These are phyloP conservation scores for Mesitornis unicolor DNA, from an alignment of 2,113 vertebrate genomes.

Conservation along the genomic window DNA sequence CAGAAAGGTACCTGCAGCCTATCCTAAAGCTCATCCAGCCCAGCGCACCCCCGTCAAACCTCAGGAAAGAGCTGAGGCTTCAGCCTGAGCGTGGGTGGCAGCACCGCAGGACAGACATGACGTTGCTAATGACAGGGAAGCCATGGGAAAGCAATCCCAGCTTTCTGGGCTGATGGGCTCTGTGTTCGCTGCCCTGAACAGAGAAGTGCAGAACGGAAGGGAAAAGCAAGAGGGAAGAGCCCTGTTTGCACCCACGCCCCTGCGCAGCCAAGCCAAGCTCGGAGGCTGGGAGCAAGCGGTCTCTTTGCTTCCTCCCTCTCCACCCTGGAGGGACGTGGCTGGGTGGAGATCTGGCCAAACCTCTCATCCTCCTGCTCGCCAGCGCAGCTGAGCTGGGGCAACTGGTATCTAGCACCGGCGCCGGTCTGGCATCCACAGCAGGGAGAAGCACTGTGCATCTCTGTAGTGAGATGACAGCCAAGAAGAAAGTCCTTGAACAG, in stretches of 20 bases:
- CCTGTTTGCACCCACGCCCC: background rate
- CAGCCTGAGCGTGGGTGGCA: background rate
- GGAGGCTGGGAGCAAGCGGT: background rate
- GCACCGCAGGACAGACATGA: rapidly evolving
- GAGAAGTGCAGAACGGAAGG: background rate
- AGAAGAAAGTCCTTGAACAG: background rate
- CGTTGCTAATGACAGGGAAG: rapidly evolving
- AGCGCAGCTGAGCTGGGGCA: background rate
- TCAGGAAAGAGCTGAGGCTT: background rate
- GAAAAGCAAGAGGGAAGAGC: background rate
- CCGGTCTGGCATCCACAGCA: background rate
- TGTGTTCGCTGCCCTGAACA: rapidly evolving
- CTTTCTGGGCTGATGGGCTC: background rate
- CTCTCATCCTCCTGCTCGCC: background rate
- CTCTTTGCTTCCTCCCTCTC: constrained; percentile 27
- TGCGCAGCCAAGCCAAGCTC: background rate
- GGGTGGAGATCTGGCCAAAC: constrained; percentile 37
- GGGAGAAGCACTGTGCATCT: background rate
- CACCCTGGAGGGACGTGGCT: constrained; percentile 13
- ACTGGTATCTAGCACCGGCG: background rate
- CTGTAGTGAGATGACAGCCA: rapidly evolving
- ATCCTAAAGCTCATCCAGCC: background rate
- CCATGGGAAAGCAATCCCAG: background rate
- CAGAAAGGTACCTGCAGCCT: background rate
- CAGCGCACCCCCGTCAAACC: background rate